phyloP scores from a whole-genome alignment of 2,113 vertebrate genomes.

The Morone saxatilis region DNA sequence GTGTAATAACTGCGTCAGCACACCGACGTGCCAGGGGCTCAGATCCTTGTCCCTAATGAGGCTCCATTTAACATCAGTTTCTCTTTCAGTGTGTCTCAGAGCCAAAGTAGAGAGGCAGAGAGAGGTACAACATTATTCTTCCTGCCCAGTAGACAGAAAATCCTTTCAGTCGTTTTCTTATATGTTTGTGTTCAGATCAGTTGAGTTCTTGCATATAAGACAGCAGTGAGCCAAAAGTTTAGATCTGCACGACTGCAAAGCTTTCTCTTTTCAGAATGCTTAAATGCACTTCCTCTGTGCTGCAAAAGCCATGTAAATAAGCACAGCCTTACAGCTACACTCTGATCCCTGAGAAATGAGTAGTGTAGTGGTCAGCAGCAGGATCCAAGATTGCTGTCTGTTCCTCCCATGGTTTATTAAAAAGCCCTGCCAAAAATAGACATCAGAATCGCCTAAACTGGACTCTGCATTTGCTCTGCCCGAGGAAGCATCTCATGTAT shows the following conservation, averaged over 20 bases:
- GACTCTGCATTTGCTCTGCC: conserved; percentile 17
- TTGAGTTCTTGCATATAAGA: neutral
- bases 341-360: conserved; percentile 18
- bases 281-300: conserved; percentile 12
- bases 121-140: conserved; percentile 10
- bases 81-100: conserved; percentile 5
- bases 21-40: conserved; percentile 17
- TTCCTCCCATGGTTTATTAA: conserved; percentile 63
- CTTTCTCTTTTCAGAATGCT: neutral
- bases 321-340: conserved; percentile 3
- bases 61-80: conserved; percentile 16
- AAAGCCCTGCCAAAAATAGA: conserved; percentile 62
- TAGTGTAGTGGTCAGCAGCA: conserved; percentile 47
- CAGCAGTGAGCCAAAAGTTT: neutral
- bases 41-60: conserved; percentile 40
- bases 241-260: conserved; percentile 13
- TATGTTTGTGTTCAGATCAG: conserved; percentile 8
- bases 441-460: conserved; percentile 29
- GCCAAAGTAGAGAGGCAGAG: conserved; percentile 1
- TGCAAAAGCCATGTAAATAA: conserved; percentile 19
- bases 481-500: conserved; percentile 41
- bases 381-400: conserved; percentile 27
- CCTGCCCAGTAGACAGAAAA: neutral
- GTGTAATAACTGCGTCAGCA: conserved; percentile 35
- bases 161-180: neutral